Base-by-base conservation (phyloP, 1,140 invertebrate genomes). In the Laupala kohalensis region DNA sequence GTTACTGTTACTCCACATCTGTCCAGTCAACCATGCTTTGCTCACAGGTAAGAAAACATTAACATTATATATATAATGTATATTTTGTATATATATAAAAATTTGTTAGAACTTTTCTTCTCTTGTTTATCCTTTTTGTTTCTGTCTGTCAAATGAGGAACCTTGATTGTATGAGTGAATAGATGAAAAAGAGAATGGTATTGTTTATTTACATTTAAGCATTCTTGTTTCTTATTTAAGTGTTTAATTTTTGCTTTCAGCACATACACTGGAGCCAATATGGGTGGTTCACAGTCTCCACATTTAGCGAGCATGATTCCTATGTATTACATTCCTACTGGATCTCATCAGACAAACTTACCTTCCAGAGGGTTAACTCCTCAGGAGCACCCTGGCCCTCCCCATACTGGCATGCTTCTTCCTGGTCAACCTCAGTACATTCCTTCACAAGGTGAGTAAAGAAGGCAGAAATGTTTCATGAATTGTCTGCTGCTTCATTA, bases 281-380 rank as follows among this genome's bases (percentile, higher is more conserved):
- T 70, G 37, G 25, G 24, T 62, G 25, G 19, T 66, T 66, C 23
- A 30, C 37, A 53, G n/a, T 23, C 28, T 68, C 67, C 27, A 3
- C 65, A 72, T 2, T 25, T 74, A 73, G 65, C 76, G 76, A 82
- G 82, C 19, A 81, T 87, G 77, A 78, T 86, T 73, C 86, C 86
- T 24, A 78, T 89, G 25, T 89, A 87, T 75, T 88, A 87, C 72
- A 81, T 89, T 66, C 84, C 87, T 25, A 78, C 83, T 15, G 71
- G 28, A n/a, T 29, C 3, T 73, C 77, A 68, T 75, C 78, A 73
- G 29, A 27, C 67, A 5, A 23, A 27, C 13, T 29, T 68, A 24
- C 12, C 67, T 12, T 15, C 67, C n/a, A 13, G 29, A 29, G 12
- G 28, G 12, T 23, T 68, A 37, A 15, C 71, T 19, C 73, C 76